Evolutionary conservation across 1,140 invertebrate species (phyloP), one percentile per base, ranked within the genome.

Genomic region (Oedothorax gibbosus): DNA sequence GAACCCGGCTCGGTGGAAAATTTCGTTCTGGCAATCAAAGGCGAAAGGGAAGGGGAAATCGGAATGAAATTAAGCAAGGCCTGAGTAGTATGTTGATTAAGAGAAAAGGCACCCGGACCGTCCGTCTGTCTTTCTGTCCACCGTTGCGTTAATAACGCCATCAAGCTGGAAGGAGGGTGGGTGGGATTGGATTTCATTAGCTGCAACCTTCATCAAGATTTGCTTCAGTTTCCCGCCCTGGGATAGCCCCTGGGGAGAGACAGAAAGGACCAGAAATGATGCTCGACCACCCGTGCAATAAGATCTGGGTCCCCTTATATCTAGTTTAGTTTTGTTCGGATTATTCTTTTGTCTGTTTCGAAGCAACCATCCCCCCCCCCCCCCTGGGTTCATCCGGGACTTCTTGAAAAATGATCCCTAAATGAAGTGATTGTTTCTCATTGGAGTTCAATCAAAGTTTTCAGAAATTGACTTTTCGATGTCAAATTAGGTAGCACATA

Each of bases 111-210:
- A 18, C 20, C 54, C 69, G 51, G 69, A 49, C 69, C 35, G 35
- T 35, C 35, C 35, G 35, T 35, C 35, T 35, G 35, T 35, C 35
- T 35, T 68, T 68, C 21, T 15, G 14, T 68, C 66, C 66, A 68
- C 11, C n/a, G 69, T 50, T 68, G 77, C 77, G 77, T 79, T 79
- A 79, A 68, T 79, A 79, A 79, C 64, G 51, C n/a, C 50, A 68
- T 68, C 64, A 68, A 51, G 6, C 15, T 51, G 69, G 20, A 51
- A 53, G 35, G 69, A 18, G 62, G 6, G 50, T 18, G 49, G 50
- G 69, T 9, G n/a, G 54, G 50, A 71, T 53, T 49, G 50, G 64
- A 79, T 79, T 79, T 79, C 77, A 79, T 79, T 79, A 79, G 68
- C 64, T 35, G 53, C 20, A 18, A 11, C n/a, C 50, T 15, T 51